Evolutionary conservation across 2,888 invertebrate genomes (phyloP).

Genomic region (Acanthococcus lagerstroemiae): DNA sequence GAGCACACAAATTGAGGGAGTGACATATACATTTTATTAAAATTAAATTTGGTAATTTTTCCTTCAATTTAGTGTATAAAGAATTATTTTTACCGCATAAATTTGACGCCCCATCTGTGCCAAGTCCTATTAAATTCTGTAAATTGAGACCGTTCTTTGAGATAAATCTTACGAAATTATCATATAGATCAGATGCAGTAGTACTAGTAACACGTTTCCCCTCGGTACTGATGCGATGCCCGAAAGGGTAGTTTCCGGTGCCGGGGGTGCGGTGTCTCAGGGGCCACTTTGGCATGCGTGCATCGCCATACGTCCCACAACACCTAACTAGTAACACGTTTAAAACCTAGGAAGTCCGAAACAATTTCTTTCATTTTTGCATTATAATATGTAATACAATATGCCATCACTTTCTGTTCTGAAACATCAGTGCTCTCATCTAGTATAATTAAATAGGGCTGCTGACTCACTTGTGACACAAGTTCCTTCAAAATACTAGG

Average conservation of each 20-base stretch:
- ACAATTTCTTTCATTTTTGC: constrained; percentile 24
- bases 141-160: constrained; percentile 24
- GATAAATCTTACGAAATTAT: neutral
- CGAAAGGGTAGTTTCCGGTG: too few relatives aligned
- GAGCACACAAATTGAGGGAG: neutral
- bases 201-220: too few relatives aligned
- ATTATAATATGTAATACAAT: constrained; percentile 36
- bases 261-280: too few relatives aligned
- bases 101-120: constrained; percentile 37
- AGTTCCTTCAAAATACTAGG: constrained; percentile 32
- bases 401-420: constrained; percentile 20
- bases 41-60: neutral
- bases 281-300: too few relatives aligned
- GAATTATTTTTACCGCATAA: constrained; percentile 34
- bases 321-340: too few relatives aligned
- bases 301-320: too few relatives aligned
- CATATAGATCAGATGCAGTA: neutral
- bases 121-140: constrained; percentile 35
- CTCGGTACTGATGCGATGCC: too few relatives aligned
- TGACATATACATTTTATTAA: neutral
- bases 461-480: constrained; percentile 29
- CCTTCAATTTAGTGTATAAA: neutral
- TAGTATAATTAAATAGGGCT: constrained; percentile 28
- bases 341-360: constrained; percentile 33
- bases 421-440: constrained; percentile 33